Percentiles rank a stretch among this genome's conserved stretches.
These are phyloP conservation scores for Caenorhabditis virilis DNA, from an alignment of 2,888 invertebrate species.

Conservation along the genomic window DNA sequence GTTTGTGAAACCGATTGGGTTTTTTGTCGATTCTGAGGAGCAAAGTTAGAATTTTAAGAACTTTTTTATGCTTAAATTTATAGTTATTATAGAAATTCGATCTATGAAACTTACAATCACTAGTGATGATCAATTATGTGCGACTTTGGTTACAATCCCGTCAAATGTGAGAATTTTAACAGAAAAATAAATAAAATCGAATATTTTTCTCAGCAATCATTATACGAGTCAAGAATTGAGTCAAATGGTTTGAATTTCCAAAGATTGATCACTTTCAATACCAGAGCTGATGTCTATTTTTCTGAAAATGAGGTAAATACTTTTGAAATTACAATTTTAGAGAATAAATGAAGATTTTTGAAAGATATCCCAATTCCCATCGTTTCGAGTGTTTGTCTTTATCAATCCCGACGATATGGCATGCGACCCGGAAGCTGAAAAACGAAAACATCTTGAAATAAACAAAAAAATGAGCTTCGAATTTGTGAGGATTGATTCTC, in stretches of 20 bases:
- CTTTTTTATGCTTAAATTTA: no score
- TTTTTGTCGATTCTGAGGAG: constrained; percentile 9
- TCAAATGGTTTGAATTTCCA: constrained; percentile 5
- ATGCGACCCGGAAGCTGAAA: constrained; percentile 6
- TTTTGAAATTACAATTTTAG: not conserved
- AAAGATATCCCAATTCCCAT: not conserved
- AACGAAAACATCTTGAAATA: constrained; percentile 3
- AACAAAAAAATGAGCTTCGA: constrained; percentile 15
- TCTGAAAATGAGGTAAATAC: constrained; percentile 6
- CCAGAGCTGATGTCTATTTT: constrained; percentile 22
- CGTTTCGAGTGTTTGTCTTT: constrained; percentile 16
- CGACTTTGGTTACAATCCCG: constrained; percentile 13
- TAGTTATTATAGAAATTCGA: no score
- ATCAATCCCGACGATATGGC: constrained; percentile 13
- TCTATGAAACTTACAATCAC: constrained; percentile 6
- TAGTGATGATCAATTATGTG: constrained; percentile 24
- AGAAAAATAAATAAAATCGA: not conserved
- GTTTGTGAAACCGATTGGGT: constrained; percentile 21
- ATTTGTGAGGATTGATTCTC: constrained; percentile 10
- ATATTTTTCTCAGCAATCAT: constrained; percentile 9
- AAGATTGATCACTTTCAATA: constrained; percentile 10
- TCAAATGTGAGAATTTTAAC: constrained; percentile 13
- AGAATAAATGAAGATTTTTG: not conserved
- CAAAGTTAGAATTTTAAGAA: constrained; percentile 9
- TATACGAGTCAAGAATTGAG: constrained; percentile 10